phyloP scores from a whole-genome alignment of 2,888 invertebrate genomes.

The Mythimna impura region DNA sequence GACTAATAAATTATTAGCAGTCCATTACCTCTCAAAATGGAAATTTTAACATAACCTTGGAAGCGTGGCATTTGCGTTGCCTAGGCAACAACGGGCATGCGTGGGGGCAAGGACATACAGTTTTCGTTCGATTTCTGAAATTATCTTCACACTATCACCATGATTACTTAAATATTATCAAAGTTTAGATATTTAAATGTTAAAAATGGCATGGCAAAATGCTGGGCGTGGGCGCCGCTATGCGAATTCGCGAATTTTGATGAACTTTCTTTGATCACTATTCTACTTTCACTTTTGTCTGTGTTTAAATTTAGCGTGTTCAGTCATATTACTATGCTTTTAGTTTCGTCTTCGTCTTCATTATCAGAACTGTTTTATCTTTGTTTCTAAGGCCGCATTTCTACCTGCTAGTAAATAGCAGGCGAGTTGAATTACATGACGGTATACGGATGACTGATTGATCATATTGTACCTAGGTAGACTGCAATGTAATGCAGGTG shows the following conservation, averaged over 20 bases:
- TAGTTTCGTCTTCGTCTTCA: neutral
- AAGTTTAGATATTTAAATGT: slow-evolving; percentile 8
- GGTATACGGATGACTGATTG: no score
- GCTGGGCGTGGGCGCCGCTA: slow-evolving; percentile 54
- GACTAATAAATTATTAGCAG: slow-evolving; percentile 22
- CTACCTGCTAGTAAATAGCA: no score
- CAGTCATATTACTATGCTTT: slow-evolving; percentile 6
- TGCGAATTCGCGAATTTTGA: slow-evolving; percentile 64
- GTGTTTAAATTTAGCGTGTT: slow-evolving; percentile 4
- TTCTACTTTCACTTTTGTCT: slow-evolving; percentile 62
- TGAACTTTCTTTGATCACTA: slow-evolving; percentile 63
- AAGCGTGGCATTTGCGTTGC: slow-evolving; percentile 59
- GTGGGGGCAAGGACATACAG: slow-evolving; percentile 29
- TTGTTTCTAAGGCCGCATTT: neutral
- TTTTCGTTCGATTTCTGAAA: slow-evolving; percentile 17
- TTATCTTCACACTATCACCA: slow-evolving; percentile 5
- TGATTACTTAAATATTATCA: slow-evolving; percentile 25
- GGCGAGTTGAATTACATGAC: no score
- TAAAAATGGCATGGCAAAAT: neutral
- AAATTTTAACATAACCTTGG: slow-evolving; percentile 53
- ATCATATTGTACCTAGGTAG: no score
- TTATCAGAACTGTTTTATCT: no score
- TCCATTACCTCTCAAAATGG: slow-evolving; percentile 39
- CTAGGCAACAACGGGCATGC: slow-evolving; percentile 64
- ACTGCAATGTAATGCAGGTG: no score